phyloP scores from a whole-genome alignment of 2,797 vertebrate species.

The Remorina albescens region DNA sequence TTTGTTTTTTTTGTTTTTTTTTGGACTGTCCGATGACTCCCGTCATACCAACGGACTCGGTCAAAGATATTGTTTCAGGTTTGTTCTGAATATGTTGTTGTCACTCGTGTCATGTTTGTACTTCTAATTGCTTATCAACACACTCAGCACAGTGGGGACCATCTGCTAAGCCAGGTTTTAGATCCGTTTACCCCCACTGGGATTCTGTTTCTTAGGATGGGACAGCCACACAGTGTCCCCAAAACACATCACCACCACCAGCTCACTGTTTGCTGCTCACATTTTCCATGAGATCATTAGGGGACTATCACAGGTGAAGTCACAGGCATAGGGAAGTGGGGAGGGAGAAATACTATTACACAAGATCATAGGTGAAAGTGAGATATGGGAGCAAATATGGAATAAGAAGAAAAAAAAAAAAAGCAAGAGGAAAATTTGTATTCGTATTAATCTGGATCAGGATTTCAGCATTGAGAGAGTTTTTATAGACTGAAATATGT shows the following conservation, averaged over 20 bases:
- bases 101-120: conserved; percentile 75
- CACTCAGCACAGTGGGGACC: conserved; percentile 75
- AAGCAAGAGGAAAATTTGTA: background rate
- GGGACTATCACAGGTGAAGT: conserved; percentile 60
- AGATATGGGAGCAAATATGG: background rate
- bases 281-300: conserved; percentile 79
- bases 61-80: conserved; percentile 49
- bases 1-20: conserved; percentile 6
- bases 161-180: conserved; percentile 78
- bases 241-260: conserved; percentile 69
- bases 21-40: conserved; percentile 42
- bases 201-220: conserved; percentile 79
- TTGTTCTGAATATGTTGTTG: conserved; percentile 62
- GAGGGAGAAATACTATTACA: conserved; percentile 8
- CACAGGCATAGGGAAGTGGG: conserved; percentile 40
- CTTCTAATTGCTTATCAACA: conserved; percentile 75
- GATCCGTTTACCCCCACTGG: conserved; percentile 78
- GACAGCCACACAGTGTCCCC: conserved; percentile 64
- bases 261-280: conserved; percentile 54
- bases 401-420: background rate
- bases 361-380: conserved; percentile 21
- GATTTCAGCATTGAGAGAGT: background rate
- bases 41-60: background rate
- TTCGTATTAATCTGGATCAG: background rate
- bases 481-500: background rate